Percentiles rank a stretch among this genome's conserved stretches.
phyloP scores from a whole-genome alignment of 2,797 vertebrate genomes.

The Leptatherina wallacei region DNA sequence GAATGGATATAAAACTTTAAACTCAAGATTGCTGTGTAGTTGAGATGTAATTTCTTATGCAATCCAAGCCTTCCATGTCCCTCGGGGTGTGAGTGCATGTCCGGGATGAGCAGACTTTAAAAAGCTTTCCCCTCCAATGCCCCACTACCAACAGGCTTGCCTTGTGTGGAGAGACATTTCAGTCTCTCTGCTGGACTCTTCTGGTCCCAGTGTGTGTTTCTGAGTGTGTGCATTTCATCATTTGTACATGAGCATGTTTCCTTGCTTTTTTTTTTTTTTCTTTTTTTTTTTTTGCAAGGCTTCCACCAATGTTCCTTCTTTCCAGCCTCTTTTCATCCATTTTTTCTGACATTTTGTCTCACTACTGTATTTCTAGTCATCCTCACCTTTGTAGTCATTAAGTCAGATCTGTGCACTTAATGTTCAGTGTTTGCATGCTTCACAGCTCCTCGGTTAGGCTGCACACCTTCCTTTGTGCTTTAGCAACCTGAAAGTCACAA shows the following conservation, averaged over 20 bases:
- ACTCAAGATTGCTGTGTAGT: conserved; percentile 31
- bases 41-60: conserved; percentile 68
- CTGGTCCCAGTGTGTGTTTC: conserved; percentile 26
- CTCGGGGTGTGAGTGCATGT: conserved; percentile 69
- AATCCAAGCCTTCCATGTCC: conserved; percentile 62
- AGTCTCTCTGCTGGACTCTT: conserved; percentile 65
- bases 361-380: neutral
- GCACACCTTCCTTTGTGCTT: conserved; percentile 33
- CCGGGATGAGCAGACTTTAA: conserved; percentile 66
- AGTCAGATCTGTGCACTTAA: conserved; percentile 19
- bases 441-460: conserved; percentile 17
- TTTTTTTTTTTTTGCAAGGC: conserved; percentile 33
- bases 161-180: conserved; percentile 70
- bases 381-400: conserved; percentile 25
- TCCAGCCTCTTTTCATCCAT: conserved; percentile 14
- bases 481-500: conserved; percentile 30
- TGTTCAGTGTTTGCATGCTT: conserved; percentile 26
- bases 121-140: conserved; percentile 78
- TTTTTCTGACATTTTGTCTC: conserved; percentile 6
- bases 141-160: conserved; percentile 60
- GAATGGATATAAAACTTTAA: conserved; percentile 56
- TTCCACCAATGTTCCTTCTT: conserved; percentile 41
- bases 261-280: conserved; percentile 17
- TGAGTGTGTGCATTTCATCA: conserved; percentile 28
- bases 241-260: conserved; percentile 32